Evolutionary conservation across 1,140 invertebrate species (phyloP), one percentile per base, ranked within the genome.

Genomic region (Drosophila pseudoananassae): DNA sequence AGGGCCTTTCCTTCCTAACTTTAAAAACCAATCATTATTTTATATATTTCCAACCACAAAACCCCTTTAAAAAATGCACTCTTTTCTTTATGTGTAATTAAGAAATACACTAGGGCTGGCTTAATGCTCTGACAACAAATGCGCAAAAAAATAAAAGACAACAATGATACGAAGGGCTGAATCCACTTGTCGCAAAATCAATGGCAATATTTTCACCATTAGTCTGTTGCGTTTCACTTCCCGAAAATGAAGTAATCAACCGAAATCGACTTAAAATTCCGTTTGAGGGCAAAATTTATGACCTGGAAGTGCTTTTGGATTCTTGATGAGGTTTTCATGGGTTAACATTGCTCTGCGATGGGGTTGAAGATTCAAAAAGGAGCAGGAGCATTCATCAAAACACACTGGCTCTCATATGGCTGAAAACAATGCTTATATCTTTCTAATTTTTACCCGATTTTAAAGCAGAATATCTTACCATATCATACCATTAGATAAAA

Each of bases 131-230:
- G 36, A 45, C 57, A 51, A 70, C 52, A 78, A 80, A 63, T 80
- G 58, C 61, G 58, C 66, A 76, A 59, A 75, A 53, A 15, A 27
- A 20, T 15, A 45, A 15, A 29, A 29, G 25, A 31, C n/a, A 15
- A 33, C 25, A 27, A 27, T 27, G 25, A 27, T 27, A 6, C 25
- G 25, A 17, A 6, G 43, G 40, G 40, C 3, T 25, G n/a, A 12
- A 75, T 87, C 76, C 83, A 90, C 88, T 90, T 90, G 88, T 90
- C 88, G 77, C 79, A 56, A 74, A 83, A 88, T 80, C 84, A 90
- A 81, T 80, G 74, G 57, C 77, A 88, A 90, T 90, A 78, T 82
- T 88, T 90, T 76, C 65, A 69, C 61, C 77, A 90, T 90, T 90
- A 90, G 73, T 72, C 57, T 17, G 55, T 38, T 66, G 45, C 40